Percentiles rank a stretch among this genome's conserved stretches.
These are phyloP conservation scores for Trididemnum nubilum DNA, from an alignment of 23 tunicate species.

Conservation along the genomic window DNA sequence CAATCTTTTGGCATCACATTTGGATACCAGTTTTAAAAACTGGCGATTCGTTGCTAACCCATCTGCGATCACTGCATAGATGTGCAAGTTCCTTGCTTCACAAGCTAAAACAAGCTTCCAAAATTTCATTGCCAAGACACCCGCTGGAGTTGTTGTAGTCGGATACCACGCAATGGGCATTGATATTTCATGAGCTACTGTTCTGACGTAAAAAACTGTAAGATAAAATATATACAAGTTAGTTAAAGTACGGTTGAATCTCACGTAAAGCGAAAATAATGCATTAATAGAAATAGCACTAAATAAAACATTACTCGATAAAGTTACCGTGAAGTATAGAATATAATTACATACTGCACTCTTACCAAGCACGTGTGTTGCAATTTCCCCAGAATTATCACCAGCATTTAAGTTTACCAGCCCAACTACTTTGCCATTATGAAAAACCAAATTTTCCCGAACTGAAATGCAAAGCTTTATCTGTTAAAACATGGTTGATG, in stretches of 20 bases:
- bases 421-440: conserved; percentile 3
- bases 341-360: too few species aligned
- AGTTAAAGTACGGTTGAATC: neutral
- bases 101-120: conserved; percentile 36
- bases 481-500: neutral
- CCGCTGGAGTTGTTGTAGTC: conserved; percentile 26
- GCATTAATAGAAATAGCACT: too few species aligned
- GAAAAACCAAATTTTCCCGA: neutral
- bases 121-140: conserved; percentile 13
- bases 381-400: neutral
- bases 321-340: neutral
- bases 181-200: conserved; percentile 3
- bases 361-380: conserved; percentile 5
- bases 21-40: conserved; percentile 37
- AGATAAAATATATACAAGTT: neutral
- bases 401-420: neutral
- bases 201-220: conserved; percentile 31
- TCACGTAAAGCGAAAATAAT: too few species aligned
- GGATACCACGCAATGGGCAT: conserved; percentile 33
- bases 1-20: neutral
- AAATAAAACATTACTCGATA: too few species aligned
- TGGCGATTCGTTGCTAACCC: conserved; percentile 33
- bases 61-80: conserved; percentile 37
- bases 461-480: neutral
- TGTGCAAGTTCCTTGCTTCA: conserved; percentile 16